Evolutionary conservation across 2,113 vertebrate genomes (phyloP).

Genomic region (Pomatorhinus ruficollis): DNA sequence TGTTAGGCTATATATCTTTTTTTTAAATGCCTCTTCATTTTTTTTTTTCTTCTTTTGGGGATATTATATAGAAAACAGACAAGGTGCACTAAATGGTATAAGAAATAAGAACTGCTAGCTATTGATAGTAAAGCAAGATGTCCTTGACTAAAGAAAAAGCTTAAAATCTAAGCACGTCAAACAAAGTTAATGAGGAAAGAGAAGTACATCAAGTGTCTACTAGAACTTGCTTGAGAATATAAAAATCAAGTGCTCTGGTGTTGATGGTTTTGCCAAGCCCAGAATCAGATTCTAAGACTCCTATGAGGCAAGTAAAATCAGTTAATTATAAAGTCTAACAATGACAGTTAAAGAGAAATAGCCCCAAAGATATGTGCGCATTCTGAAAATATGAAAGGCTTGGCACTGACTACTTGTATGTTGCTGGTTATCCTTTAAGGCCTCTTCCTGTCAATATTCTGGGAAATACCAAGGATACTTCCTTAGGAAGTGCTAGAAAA

Average conservation of each 20-base stretch:
- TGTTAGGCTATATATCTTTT: not conserved
- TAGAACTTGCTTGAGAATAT: not conserved
- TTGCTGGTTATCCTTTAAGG: not conserved
- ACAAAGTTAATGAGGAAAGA: not conserved
- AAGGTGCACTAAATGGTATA: not conserved
- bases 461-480: not conserved
- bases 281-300: not conserved
- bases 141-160: not conserved
- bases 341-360: not conserved
- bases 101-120: not conserved
- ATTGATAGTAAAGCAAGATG: not conserved
- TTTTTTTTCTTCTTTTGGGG: not conserved
- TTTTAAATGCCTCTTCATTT: not conserved
- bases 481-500: not conserved
- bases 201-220: not conserved
- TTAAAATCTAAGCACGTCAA: not conserved
- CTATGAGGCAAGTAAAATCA: not conserved
- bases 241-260: not conserved
- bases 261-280: not conserved
- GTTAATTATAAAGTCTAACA: not conserved
- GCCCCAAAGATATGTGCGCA: not conserved
- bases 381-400: not conserved
- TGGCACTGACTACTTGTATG: not conserved
- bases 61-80: not conserved
- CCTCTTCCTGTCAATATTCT: not conserved